Evolutionary conservation across 2,113 vertebrate genomes (phyloP), one percentile per base, ranked within the genome.

Genomic region (Thunnus maccoyii): DNA sequence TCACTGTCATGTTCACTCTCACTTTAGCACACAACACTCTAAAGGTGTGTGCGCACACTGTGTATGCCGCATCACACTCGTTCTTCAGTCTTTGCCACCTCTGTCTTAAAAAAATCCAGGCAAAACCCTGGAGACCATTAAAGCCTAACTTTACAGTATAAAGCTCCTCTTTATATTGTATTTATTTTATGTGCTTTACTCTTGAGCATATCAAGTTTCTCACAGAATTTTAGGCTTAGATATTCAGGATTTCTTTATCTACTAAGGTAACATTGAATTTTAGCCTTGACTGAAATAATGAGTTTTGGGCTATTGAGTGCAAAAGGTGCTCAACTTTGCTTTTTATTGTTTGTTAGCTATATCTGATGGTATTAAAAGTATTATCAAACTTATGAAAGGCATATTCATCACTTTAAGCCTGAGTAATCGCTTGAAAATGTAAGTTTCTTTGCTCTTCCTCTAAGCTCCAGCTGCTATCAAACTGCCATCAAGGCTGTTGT

Each of bases 131-230:
- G 32, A 80, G 50, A 46, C n/a, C 66, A 76, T 66, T 52, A 77
- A 74, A 83, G 55, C 36, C 17, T 30, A 22, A 57, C 50, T 77
- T 64, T 41, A 41, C 36, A 41, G 9, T 66, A 74, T 54, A 82
- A 67, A 82, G 61, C 13, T 20, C 30, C 48, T 76, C 71, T 73
- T 79, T 82, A 82, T 72, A 65, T 61, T 32, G n/a, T 41, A 47
- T 60, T 47, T 1, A 1, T 62, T 74, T 61, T 62, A 58, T 60
- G 41, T 76, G 10, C 60, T 64, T 76, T 56, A 60, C 16, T 76
- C 20, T 46, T 70, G 14, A 73, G 58, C 13, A 76, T 57, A 69
- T 72, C 25, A 55, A 30, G 32, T 68, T 75, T 80, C 36, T 83
- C 20, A 77, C 10, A 51, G 22, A 81, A 48, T 25, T 22, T 8